Evolutionary conservation across 2,797 vertebrate genomes (phyloP), one percentile per base, ranked within the genome.

Genomic region (Steatocranus sp.): DNA sequence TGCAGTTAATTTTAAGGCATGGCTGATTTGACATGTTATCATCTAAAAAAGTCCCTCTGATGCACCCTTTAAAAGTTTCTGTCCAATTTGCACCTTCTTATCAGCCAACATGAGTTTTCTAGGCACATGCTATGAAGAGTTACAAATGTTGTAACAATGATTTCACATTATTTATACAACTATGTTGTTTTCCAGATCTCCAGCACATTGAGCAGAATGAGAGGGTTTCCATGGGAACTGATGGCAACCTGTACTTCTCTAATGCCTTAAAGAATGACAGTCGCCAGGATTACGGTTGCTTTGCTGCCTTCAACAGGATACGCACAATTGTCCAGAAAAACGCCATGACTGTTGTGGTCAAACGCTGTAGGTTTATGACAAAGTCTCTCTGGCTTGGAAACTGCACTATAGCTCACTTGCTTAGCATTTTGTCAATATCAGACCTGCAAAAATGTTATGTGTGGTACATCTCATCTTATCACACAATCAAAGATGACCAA

Each of bases 201-300:
- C 93, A 97, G 86, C 98, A 98, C 90, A 98, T 99, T 74, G 90
- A 96, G 0, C 98, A 98, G 87, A 96, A 98, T 82, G 95, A 97
- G 75, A 95, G 99, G 82, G 98, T 99, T 77, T 97, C 98, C 90
- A 96, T 98, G 97, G 98, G 98, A 87, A 96, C 94, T 25, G 91
- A 98, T 75, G 99, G 99, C 63, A 98, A 98, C 90, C 97, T 99
- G 54, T 99, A 98, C 95, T 98, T 99, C 49, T 97, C 99, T 48
- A 97, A 99, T 3, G 97, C 97, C 86, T 92, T 97, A 78, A 94
- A 93, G 75, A 96, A 93, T 5, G 99, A 99, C 95, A 98, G 96
- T 80, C 96, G 97, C 1, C 93, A 83, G 1, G 98, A 99, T 93
- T 99, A 99, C 48, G 97, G 97, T 80, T 99, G 99, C 91, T 97